Conservation (phyloP, 2,888 invertebrate species). For the Euphydryas editha region DNA sequence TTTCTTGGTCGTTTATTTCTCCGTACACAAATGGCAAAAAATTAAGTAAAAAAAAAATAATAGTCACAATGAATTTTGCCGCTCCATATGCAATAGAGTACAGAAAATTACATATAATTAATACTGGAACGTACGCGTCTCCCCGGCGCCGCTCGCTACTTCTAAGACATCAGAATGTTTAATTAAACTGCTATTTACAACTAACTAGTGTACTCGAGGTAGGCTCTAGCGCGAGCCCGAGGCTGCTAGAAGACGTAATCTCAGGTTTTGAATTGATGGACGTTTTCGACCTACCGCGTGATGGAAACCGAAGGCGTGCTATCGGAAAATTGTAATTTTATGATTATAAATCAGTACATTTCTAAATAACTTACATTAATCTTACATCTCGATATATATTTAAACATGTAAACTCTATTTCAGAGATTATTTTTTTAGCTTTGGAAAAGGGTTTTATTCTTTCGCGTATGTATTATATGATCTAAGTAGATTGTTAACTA, state of each 20-base stretch:
- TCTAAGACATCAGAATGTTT: conserved; percentile 56
- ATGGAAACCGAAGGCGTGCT: conserved; percentile 13
- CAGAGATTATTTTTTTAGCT: background rate
- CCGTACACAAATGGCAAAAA: background rate
- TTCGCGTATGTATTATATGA: background rate
- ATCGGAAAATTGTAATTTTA: conserved; percentile 30
- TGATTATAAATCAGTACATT: conserved; percentile 12
- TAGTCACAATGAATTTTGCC: conserved; percentile 29
- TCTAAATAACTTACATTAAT: background rate
- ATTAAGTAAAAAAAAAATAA: conserved; percentile 13
- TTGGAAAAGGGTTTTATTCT: background rate
- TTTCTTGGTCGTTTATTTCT: background rate
- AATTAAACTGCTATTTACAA: conserved; percentile 66
- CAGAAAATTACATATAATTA: conserved; percentile 38
- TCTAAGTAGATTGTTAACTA: too few species aligned
- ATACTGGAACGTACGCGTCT: conserved; percentile 43
- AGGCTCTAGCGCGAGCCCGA: conserved; percentile 48
- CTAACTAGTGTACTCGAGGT: conserved; percentile 52
- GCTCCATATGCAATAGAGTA: conserved; percentile 36
- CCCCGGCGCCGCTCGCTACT: conserved; percentile 46
- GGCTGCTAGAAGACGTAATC: conserved; percentile 53
- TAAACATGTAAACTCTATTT: background rate
- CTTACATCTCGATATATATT: background rate
- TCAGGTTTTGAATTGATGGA: conserved; percentile 53
- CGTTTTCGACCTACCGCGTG: conserved; percentile 20